These are phyloP conservation scores for Gallirallus australis DNA, from an alignment of 2,797 vertebrate species.

Conservation along the genomic window DNA sequence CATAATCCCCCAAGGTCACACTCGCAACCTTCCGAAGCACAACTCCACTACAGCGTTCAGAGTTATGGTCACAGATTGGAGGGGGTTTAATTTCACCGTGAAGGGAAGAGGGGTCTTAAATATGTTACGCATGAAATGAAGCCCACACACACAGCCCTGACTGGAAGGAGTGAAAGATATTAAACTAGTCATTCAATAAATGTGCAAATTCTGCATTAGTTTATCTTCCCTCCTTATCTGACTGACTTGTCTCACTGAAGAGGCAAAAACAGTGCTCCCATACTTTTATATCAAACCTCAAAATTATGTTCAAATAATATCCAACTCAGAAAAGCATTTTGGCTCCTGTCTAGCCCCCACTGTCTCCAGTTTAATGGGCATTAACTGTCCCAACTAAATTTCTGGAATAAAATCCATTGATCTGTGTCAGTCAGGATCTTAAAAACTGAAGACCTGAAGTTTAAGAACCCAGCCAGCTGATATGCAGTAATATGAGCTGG, in stretches of 20 bases:
- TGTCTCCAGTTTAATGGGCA: neutral
- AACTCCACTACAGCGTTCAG: neutral
- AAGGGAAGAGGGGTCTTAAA: neutral
- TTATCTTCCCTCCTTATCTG: neutral
- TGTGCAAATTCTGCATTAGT: neutral
- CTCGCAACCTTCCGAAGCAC: neutral
- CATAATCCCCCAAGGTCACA: neutral
- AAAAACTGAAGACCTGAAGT: constrained; percentile 18
- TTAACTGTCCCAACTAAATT: constrained; percentile 18
- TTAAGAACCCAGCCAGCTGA: neutral
- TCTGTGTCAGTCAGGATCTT: constrained; percentile 36
- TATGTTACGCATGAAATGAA: neutral
- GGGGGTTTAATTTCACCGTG: neutral
- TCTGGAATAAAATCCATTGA: constrained; percentile 27
- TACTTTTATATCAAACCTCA: neutral
- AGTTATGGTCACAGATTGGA: neutral
- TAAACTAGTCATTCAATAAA: neutral
- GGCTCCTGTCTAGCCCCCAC: neutral
- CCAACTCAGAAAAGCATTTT: neutral
- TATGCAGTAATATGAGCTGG: neutral
- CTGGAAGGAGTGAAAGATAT: neutral
- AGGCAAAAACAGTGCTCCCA: neutral
- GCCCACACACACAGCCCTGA: too few species aligned
- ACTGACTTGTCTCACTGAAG: neutral
- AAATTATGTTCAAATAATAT: neutral